Conservation (phyloP, 2,888 invertebrate species). For the Thyatira batis region DNA sequence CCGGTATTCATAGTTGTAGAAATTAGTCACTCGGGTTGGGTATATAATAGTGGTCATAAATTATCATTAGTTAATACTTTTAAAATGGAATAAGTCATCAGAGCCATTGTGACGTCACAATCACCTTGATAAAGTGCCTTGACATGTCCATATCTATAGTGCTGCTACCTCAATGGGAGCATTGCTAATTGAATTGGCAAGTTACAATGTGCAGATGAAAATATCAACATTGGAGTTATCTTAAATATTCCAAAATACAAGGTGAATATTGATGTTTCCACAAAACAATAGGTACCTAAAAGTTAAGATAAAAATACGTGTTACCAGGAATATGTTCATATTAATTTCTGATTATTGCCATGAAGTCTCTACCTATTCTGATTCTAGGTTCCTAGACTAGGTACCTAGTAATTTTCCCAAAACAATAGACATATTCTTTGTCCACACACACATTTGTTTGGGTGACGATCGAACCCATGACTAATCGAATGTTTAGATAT, state of each 20-base stretch:
- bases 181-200: background rate
- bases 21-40: background rate
- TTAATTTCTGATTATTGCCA: no score
- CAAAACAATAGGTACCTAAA: no score
- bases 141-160: background rate
- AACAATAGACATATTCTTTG: no score
- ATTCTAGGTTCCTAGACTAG: no score
- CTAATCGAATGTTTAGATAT: no score
- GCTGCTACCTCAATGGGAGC: background rate
- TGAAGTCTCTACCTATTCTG: no score
- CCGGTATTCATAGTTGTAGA: background rate
- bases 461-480: no score
- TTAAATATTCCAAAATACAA: slow-evolving; percentile 7
- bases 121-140: background rate
- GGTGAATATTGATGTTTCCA: background rate
- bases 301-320: no score
- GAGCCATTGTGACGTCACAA: background rate
- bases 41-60: background rate
- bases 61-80: background rate
- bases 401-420: no score
- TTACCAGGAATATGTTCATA: no score
- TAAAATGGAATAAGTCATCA: background rate
- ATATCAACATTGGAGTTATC: background rate
- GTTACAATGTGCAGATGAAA: background rate
- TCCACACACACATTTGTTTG: no score